These are phyloP conservation scores for Petroica traversi DNA, from an alignment of 2,113 vertebrate species.

Conservation along the genomic window DNA sequence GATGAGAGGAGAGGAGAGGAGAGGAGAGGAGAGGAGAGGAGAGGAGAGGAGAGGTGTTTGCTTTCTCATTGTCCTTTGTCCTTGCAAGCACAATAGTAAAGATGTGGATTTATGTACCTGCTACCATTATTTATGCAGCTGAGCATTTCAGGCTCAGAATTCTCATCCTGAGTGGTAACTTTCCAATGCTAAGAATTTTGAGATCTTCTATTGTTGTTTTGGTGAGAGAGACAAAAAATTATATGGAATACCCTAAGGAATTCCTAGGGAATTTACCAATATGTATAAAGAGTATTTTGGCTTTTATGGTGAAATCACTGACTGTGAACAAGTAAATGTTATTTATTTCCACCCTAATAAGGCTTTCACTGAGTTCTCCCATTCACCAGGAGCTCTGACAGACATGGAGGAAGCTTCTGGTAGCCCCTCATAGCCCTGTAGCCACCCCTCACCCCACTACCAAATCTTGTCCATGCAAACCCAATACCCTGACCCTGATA, in stretches of 20 bases:
- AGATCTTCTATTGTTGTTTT: not conserved
- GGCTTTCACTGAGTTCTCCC: not conserved
- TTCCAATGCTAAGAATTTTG: not conserved
- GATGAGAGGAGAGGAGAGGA: too few relatives aligned
- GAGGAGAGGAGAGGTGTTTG: not conserved
- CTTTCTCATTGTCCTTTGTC: not conserved
- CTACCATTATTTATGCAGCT: not conserved
- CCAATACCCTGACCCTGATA: not conserved
- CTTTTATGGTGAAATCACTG: not conserved
- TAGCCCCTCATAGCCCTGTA: not conserved
- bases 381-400: not conserved
- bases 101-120: not conserved
- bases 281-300: fast-evolving
- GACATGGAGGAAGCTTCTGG: not conserved
- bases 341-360: not conserved
- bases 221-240: not conserved
- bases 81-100: not conserved
- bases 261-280: not conserved
- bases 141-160: not conserved
- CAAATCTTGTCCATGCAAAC: not conserved
- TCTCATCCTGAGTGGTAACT: not conserved
- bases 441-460: fast-evolving
- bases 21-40: too few relatives aligned
- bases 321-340: fast-evolving
- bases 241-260: not conserved